Conservation (phyloP, 2,888 invertebrate species). For the Chymomyza caudatula region DNA sequence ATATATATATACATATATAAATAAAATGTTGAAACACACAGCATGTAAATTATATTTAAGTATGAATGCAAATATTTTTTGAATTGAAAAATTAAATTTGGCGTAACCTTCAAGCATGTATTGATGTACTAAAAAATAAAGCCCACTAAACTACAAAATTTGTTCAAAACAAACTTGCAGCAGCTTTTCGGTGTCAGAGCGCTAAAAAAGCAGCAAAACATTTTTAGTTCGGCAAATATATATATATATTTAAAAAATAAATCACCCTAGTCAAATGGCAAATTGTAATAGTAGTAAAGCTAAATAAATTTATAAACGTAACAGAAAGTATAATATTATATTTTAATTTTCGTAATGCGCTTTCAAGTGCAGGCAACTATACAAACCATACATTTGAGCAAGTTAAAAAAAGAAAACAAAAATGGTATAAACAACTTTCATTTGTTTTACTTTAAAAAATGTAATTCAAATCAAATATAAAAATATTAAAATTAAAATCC, state of each 20-base stretch:
- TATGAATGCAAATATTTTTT: constrained; percentile 33
- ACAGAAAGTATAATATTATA: constrained; percentile 3
- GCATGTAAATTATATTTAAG: constrained; percentile 48
- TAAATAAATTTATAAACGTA: constrained; percentile 8
- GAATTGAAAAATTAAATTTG: constrained; percentile 30
- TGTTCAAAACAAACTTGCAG: constrained; percentile 9
- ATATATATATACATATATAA: constrained; percentile 31
- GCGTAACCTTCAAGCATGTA: neutral
- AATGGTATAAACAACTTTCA: constrained; percentile 17
- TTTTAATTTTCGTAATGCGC: constrained; percentile 28
- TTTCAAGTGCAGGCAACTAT: neutral
- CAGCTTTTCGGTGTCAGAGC: constrained; percentile 1
- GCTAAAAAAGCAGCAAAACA: constrained; percentile 1
- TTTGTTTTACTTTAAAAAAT: constrained; percentile 35
- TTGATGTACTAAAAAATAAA: constrained; percentile 11
- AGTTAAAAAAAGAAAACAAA: constrained; percentile 31
- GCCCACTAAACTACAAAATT: constrained; percentile 14
- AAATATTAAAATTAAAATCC: constrained; percentile 24
- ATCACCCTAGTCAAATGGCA: constrained; percentile 1
- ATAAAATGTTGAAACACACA: constrained; percentile 25
- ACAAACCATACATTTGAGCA: neutral
- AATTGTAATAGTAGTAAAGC: constrained; percentile 19
- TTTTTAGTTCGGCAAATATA: constrained; percentile 5
- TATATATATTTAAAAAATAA: constrained; percentile 5
- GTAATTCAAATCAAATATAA: constrained; percentile 33